Evolutionary conservation across 1,140 invertebrate species (phyloP), one percentile per base, ranked within the genome.

Genomic region (Eumaeus atala): DNA sequence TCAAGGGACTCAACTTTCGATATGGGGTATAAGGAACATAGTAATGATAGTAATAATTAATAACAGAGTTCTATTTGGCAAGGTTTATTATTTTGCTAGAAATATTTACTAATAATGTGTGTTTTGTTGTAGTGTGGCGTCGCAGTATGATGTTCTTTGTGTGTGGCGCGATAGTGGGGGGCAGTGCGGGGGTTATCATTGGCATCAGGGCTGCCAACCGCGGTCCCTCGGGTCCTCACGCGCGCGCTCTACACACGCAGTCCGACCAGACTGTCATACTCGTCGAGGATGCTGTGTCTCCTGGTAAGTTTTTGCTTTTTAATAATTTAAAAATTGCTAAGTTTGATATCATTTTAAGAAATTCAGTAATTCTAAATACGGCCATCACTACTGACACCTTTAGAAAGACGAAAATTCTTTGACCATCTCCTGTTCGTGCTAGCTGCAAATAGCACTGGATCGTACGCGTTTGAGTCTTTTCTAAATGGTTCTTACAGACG

Each of bases 101-200:
- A 11, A 16, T 21, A 37, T 11, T 52, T 40, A 21, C 28, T 14
- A 9, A 11, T 2, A 47, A 16, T 44, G 33, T 48, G 59, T 18
- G 35, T n/a, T n/a, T n/a, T n/a, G 7, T 71, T 67, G 2, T 70
- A 88, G 86, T 87, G 62, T 88, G 84, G 84, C 74, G 86, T 34
- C 77, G 77, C 16, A 84, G 82, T 21, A 68, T 85, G 55, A 33
- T 87, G 28, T 76, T 88, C 48, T 88, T 88, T 56, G 70, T 72
- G 3, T 82, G 77, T 50, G 86, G 86, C 0, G 77, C 67, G 14
- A 72, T 63, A 4, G 50, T 79, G 11, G 86, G 86, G 6, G 76
- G 78, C 0, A 62, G 72, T 21, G 70, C 71, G 0, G 86, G 86
- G 0, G 53, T 87, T 9, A 54, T 72, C 2, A 37, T 84, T 14